Conservation (phyloP, 1,140 invertebrate genomes). For the Triops cancriformis region DNA sequence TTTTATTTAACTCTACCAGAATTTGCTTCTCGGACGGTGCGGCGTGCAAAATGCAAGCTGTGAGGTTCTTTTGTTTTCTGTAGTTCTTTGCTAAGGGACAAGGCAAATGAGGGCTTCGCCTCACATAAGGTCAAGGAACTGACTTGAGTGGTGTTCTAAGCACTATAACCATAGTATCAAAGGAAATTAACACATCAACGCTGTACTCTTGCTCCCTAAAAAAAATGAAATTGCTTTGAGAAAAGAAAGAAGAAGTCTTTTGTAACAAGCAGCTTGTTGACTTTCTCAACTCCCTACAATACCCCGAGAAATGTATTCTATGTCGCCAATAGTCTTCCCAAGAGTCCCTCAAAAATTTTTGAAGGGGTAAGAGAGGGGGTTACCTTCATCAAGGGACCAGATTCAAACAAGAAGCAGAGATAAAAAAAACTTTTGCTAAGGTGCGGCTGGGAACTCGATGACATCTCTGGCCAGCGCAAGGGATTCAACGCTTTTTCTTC, state of each 20-base stretch:
- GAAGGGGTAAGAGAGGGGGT: background rate
- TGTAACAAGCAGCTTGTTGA: background rate
- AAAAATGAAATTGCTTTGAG: background rate
- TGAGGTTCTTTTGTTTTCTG: too few species aligned
- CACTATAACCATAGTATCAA: background rate
- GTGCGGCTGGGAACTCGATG: background rate
- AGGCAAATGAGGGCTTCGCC: background rate
- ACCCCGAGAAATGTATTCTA: background rate
- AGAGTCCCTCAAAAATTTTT: background rate
- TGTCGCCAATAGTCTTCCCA: background rate
- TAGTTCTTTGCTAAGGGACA: too few species aligned
- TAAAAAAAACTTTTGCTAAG: background rate
- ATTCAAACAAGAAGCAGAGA: background rate
- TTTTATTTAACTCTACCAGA: too few species aligned
- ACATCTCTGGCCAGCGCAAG: background rate
- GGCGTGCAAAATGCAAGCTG: too few species aligned
- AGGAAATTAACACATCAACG: background rate
- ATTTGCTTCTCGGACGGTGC: too few species aligned
- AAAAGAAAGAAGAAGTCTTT: background rate
- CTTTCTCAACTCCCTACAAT: constrained; percentile 3
- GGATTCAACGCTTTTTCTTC: background rate
- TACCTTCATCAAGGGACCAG: background rate
- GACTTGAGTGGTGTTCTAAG: background rate
- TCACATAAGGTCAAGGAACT: background rate
- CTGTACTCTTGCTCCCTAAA: background rate